Percentiles rank a stretch among this genome's conserved stretches.
phyloP scores from a whole-genome alignment of 2,888 invertebrate genomes.

The Brenthis daphne region DNA sequence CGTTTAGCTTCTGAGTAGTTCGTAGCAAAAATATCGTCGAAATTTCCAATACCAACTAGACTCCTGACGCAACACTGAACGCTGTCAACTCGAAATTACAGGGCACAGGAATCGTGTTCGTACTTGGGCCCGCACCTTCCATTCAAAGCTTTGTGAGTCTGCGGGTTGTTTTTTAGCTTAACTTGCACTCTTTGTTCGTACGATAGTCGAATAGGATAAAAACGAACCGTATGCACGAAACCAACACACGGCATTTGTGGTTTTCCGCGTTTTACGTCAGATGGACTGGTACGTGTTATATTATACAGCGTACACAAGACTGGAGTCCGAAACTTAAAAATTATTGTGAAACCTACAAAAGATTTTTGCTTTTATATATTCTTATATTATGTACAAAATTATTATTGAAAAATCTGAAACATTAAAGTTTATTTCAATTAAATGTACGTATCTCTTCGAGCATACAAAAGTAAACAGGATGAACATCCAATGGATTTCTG shows the following conservation, averaged over 20 bases:
- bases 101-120: constrained; percentile 52
- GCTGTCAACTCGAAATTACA: constrained; percentile 68
- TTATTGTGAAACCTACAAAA: background rate
- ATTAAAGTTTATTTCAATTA: constrained; percentile 13
- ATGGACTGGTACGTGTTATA: background rate
- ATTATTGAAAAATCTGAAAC: constrained; percentile 1
- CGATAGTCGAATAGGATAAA: constrained; percentile 55
- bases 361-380: no score
- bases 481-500: constrained; percentile 24
- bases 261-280: constrained; percentile 30
- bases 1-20: constrained; percentile 36
- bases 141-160: constrained; percentile 65
- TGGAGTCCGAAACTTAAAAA: background rate
- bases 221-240: constrained; percentile 36
- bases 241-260: constrained; percentile 35
- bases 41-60: constrained; percentile 41
- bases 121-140: constrained; percentile 53
- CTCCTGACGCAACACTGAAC: constrained; percentile 46
- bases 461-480: constrained; percentile 22
- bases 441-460: constrained; percentile 20
- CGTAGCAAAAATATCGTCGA: constrained; percentile 43
- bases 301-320: background rate
- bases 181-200: constrained; percentile 59
- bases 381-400: no score
- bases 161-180: constrained; percentile 59